Conservation (phyloP, 2,888 invertebrate species). For the Nebria salina region DNA sequence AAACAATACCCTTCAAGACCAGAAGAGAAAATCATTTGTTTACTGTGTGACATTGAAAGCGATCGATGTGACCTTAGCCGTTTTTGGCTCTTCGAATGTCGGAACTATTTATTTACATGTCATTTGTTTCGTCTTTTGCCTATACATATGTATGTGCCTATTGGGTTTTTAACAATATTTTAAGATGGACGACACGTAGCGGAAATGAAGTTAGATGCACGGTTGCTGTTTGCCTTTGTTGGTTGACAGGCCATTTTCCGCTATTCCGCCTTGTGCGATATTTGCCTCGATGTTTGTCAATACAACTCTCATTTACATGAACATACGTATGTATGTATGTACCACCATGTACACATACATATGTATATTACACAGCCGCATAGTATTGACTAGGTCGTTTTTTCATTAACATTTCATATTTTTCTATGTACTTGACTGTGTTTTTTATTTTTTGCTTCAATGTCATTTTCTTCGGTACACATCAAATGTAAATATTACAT, state of each 20-base stretch:
- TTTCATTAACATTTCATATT: background rate
- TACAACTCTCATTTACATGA: conserved; percentile 4
- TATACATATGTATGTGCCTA: background rate
- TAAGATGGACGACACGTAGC: conserved; percentile 3
- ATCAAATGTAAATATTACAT: too few species aligned
- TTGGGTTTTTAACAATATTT: conserved; percentile 7
- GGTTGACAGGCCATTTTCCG: conserved; percentile 62
- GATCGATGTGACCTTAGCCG: background rate
- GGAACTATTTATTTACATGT: background rate
- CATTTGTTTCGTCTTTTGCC: background rate
- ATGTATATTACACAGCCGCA: background rate
- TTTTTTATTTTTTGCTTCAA: background rate
- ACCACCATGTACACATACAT: background rate
- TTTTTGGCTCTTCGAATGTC: conserved; percentile 2
- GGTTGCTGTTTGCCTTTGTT: conserved; percentile 15
- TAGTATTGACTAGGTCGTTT: background rate
- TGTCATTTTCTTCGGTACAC: background rate
- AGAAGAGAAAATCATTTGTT: background rate
- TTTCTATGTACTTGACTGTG: background rate
- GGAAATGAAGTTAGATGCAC: conserved; percentile 21
- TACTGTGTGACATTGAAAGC: background rate
- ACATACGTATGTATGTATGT: background rate
- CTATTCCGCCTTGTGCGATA: conserved; percentile 54
- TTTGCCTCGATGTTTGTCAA: conserved; percentile 10
- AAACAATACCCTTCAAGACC: background rate